Evolutionary conservation across 2,797 vertebrate species (phyloP).

Genomic region (Australoheros facetus): DNA sequence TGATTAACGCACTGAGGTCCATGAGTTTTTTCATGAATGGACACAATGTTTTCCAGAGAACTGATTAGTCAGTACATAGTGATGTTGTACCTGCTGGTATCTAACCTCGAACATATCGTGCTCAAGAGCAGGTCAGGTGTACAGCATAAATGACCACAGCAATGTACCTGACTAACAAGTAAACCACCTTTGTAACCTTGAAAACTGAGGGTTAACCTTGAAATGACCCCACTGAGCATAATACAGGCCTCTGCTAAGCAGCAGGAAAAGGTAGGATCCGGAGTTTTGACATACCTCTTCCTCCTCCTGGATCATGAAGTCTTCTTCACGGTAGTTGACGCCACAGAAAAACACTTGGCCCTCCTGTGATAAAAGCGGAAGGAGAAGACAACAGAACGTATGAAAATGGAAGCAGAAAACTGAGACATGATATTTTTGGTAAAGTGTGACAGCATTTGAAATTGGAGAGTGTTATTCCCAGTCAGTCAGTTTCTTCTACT

Average conservation of each 20-base stretch:
- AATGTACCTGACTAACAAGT: background rate
- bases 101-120: background rate
- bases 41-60: background rate
- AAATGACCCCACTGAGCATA: background rate
- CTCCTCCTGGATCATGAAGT: slow-evolving; percentile 77
- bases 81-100: background rate
- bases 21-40: background rate
- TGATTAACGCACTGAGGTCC: background rate
- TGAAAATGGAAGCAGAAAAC: background rate
- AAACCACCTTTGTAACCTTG: background rate
- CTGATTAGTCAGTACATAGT: background rate
- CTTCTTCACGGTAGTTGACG: slow-evolving; percentile 83
- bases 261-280: background rate
- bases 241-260: background rate
- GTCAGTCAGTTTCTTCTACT: background rate
- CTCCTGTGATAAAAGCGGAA: slow-evolving; percentile 42
- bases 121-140: background rate
- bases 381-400: background rate
- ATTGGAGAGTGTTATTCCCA: background rate
- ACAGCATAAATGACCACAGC: background rate
- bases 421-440: background rate
- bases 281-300: slow-evolving; percentile 53
- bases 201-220: background rate
- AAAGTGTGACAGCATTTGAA: background rate
- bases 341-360: slow-evolving; percentile 72